Percentiles rank a stretch among this genome's conserved stretches.
Evolutionary conservation across 1,140 invertebrate genomes (phyloP).

Genomic region (Steinernema feltiae): DNA sequence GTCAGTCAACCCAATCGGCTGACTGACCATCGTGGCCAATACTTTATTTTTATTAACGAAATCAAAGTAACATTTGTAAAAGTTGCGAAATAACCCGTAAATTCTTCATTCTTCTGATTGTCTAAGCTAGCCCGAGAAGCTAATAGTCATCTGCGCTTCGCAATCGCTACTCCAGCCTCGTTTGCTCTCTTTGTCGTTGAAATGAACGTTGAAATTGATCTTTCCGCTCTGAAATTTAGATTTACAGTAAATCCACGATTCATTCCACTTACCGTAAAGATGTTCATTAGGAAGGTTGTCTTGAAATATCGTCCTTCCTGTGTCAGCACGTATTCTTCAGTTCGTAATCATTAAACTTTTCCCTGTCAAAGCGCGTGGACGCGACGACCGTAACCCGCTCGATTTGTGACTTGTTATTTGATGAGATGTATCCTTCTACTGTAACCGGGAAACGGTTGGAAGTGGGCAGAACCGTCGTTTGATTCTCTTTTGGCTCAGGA

Average conservation of each 20-base stretch:
- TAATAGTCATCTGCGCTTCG: not conserved
- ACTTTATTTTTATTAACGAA: too few relatives aligned
- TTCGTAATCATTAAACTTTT: not conserved
- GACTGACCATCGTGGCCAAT: too few relatives aligned
- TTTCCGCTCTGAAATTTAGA: not conserved
- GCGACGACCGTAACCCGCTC: not conserved
- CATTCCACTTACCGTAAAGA: not conserved
- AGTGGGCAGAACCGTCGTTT: not conserved
- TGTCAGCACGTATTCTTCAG: not conserved
- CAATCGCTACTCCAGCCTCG: not conserved
- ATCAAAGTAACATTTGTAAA: too few relatives aligned
- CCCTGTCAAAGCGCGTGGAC: not conserved
- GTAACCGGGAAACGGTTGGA: slow-evolving; percentile 1
- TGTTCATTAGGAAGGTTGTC: not conserved
- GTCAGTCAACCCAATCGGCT: too few relatives aligned
- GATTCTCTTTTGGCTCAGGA: not conserved
- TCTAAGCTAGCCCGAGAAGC: not conserved
- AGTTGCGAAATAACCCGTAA: too few relatives aligned
- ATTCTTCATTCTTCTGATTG: too few relatives aligned
- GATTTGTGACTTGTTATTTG: not conserved
- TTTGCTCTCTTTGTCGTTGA: not conserved
- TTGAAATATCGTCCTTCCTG: not conserved
- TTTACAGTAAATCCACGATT: not conserved
- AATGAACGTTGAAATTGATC: not conserved
- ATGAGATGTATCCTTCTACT: not conserved